Conservation (phyloP, 2,888 invertebrate genomes). For the Lepetodrilus schrolli region DNA sequence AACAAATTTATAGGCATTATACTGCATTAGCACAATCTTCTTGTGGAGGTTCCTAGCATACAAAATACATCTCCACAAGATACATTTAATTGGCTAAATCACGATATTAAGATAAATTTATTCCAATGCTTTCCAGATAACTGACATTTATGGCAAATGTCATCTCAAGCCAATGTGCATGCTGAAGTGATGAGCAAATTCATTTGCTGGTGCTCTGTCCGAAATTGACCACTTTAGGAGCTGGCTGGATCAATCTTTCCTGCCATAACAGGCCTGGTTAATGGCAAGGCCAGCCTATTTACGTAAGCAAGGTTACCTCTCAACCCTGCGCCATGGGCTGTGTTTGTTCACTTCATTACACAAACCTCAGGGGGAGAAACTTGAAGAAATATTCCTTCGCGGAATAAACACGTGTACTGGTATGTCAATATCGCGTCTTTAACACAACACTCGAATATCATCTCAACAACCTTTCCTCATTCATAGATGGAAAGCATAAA, state of each 20-base stretch:
- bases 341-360: neutral
- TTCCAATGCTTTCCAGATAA: neutral
- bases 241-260: neutral
- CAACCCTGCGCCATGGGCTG: neutral
- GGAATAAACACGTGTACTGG: neutral
- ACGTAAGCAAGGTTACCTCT: too few species aligned
- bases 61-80: neutral
- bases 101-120: neutral
- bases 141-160: neutral
- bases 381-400: neutral
- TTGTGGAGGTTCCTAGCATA: neutral
- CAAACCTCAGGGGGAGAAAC: slow-evolving; percentile 3
- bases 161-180: neutral
- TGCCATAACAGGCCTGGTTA: neutral
- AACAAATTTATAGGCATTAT: slow-evolving; percentile 12
- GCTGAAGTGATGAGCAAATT: slow-evolving; percentile 11
- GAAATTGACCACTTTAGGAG: slow-evolving; percentile 11
- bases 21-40: too few species aligned
- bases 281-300: slow-evolving; percentile 6
- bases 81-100: slow-evolving; percentile 1
- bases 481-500: too few species aligned
- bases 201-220: slow-evolving; percentile 9
- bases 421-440: neutral
- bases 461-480: neutral
- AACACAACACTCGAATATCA: neutral